These are phyloP conservation scores for Pangasianodon hypophthalmus DNA, from an alignment of 2,113 vertebrate genomes.

Conservation along the genomic window DNA sequence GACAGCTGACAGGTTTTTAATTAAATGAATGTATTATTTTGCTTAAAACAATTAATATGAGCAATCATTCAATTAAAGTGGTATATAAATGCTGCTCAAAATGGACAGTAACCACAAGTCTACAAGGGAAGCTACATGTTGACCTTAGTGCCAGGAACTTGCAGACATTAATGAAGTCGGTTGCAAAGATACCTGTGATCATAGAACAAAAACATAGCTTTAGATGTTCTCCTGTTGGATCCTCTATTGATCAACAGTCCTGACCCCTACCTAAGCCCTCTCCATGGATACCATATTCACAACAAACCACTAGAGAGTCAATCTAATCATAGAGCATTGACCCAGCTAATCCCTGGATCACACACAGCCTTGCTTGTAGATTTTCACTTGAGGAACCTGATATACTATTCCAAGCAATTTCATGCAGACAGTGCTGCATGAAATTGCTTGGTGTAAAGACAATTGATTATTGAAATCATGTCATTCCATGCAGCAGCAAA, in stretches of 20 bases:
- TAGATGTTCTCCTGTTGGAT: neutral
- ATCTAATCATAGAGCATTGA: constrained; percentile 1
- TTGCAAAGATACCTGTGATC: neutral
- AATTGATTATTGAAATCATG: neutral
- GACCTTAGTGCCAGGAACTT: neutral
- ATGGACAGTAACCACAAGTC: neutral
- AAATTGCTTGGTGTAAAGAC: neutral
- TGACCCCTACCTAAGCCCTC: constrained; percentile 2
- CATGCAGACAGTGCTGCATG: neutral
- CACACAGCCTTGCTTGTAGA: neutral
- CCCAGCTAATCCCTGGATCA: neutral
- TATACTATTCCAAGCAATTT: neutral
- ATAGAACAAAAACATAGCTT: constrained; percentile 10
- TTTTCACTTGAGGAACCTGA: neutral
- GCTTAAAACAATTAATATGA: neutral
- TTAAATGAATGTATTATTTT: neutral
- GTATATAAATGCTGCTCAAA: neutral
- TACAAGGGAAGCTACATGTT: neutral
- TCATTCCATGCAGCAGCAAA: neutral
- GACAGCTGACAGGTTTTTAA: neutral
- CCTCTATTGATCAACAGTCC: constrained; percentile 21
- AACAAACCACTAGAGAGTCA: constrained; percentile 5
- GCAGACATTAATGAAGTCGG: constrained; percentile 1
- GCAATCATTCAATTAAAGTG: neutral
- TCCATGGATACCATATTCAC: constrained; percentile 34